These are phyloP conservation scores for Seira musarum DNA, from an alignment of 2,888 invertebrate genomes.

Conservation along the genomic window DNA sequence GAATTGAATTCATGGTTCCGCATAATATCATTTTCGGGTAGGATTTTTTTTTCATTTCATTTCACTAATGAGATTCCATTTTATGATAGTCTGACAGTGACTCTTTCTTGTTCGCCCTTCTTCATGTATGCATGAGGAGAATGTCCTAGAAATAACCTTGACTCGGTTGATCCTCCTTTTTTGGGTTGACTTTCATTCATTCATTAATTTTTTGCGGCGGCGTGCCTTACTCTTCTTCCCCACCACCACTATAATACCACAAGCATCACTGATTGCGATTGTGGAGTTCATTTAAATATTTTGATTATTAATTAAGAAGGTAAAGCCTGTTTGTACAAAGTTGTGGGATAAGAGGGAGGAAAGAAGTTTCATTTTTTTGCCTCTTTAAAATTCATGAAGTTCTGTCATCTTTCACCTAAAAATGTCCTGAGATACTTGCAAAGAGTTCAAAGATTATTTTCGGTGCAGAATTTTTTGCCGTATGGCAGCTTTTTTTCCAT, in stretches of 20 bases:
- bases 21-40: not conserved
- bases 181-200: not conserved
- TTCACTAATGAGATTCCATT: not conserved
- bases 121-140: not conserved
- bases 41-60: not conserved
- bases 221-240: not conserved
- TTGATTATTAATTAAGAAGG: not conserved
- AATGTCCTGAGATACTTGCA: not conserved
- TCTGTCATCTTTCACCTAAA: not conserved
- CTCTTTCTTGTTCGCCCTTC: too few relatives aligned
- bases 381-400: too few relatives aligned
- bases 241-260: too few relatives aligned
- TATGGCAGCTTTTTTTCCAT: too few relatives aligned
- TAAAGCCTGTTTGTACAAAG: not conserved
- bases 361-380: not conserved
- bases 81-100: not conserved
- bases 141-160: slow-evolving; percentile 37
- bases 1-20: not conserved
- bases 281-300: not conserved
- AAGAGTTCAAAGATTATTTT: not conserved
- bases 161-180: not conserved
- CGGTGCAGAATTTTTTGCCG: too few relatives aligned
- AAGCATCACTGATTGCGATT: too few relatives aligned
- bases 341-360: not conserved
- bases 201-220: not conserved